These are phyloP conservation scores for Teleogryllus oceanicus DNA, from an alignment of 2,888 invertebrate species.

Conservation along the genomic window DNA sequence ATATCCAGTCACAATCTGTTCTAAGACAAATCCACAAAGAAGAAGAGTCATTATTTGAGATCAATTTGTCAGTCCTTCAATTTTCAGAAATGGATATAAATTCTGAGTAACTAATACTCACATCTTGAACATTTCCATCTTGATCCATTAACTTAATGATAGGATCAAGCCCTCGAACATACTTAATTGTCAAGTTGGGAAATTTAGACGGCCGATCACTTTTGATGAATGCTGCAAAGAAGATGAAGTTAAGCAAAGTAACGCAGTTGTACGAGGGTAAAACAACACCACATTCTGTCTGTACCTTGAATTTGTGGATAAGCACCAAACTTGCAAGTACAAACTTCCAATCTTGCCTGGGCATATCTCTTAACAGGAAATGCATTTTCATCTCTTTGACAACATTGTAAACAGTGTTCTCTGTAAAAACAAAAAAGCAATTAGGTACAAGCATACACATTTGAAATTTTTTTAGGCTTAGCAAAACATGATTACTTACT, in stretches of 20 bases:
- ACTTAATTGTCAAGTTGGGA: conserved; percentile 86
- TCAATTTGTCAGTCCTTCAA: too few species aligned
- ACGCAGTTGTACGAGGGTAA: not conserved
- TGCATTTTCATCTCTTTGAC: conserved; percentile 67
- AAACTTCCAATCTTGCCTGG: conserved; percentile 89
- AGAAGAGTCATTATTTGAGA: too few species aligned
- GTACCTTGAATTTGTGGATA: conserved; percentile 92
- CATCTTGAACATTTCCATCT: conserved; percentile 75
- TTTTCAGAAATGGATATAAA: too few species aligned
- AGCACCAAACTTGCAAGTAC: conserved; percentile 96
- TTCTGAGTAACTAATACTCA: conserved; percentile 30
- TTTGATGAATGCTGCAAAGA: conserved; percentile 81
- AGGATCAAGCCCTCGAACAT: conserved; percentile 90
- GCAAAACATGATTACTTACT: not conserved
- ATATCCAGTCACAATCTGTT: too few species aligned
- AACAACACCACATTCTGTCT: conserved; percentile 19
- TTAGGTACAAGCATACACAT: not conserved
- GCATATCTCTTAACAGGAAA: conserved; percentile 73
- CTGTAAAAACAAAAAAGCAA: conserved; percentile 44
- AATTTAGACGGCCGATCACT: conserved; percentile 86
- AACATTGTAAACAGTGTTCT: conserved; percentile 73
- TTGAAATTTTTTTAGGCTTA: not conserved
- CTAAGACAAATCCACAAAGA: too few species aligned
- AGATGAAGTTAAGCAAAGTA: not conserved
- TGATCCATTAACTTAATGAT: conserved; percentile 86